Percentiles rank a stretch among this genome's conserved stretches.
phyloP scores from a whole-genome alignment of 2,888 invertebrate species.

The Macaria liturata region DNA sequence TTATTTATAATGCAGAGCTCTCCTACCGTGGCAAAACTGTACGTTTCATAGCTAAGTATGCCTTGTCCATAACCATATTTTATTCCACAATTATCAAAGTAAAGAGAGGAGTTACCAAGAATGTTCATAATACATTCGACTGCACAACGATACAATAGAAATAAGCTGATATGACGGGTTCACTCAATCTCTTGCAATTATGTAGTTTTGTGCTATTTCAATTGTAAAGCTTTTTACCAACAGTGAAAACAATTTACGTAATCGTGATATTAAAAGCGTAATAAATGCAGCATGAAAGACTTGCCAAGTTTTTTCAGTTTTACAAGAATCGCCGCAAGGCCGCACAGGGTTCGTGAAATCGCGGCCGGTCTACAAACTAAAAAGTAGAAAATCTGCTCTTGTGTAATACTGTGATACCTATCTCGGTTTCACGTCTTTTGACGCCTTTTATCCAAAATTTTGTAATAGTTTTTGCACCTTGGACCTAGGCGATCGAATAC shows the following conservation, averaged over 20 bases:
- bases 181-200: no score
- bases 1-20: neutral
- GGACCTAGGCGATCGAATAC: conserved; percentile 33
- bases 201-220: neutral
- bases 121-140: no score
- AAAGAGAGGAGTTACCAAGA: no score
- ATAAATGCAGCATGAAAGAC: conserved; percentile 23
- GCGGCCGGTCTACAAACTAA: conserved; percentile 56
- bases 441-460: conserved; percentile 41
- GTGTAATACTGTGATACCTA: conserved; percentile 48
- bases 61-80: no score
- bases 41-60: no score
- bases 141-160: no score
- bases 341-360: conserved; percentile 44
- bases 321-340: conserved; percentile 47
- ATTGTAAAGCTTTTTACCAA: conserved; percentile 6
- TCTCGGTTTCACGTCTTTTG: conserved; percentile 47
- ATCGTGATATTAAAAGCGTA: conserved; percentile 20
- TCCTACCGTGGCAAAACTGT: no score
- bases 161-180: no score
- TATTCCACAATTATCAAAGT: no score
- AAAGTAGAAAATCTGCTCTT: conserved; percentile 53
- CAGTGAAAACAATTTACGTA: conserved; percentile 15
- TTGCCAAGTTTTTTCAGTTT: conserved; percentile 25
- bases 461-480: conserved; percentile 35